phyloP scores from a whole-genome alignment of 2,797 vertebrate genomes.

The Peromyscus attwateri region DNA sequence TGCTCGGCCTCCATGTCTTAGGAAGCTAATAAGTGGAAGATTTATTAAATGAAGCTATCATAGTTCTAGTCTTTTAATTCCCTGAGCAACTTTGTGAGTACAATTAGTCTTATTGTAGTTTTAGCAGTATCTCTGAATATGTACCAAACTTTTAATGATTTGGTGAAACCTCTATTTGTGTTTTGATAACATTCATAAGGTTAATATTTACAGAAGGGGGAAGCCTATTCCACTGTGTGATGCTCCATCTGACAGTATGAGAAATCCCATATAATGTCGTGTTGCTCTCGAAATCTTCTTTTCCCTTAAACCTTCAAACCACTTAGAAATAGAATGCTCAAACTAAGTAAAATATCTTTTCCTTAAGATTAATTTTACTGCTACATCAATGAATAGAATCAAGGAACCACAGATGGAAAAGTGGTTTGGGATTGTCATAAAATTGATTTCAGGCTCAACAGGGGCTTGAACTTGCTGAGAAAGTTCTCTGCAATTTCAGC shows the following conservation, averaged over 20 bases:
- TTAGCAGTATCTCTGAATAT: neutral
- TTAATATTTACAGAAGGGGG: constrained; percentile 9
- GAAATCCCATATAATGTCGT: neutral
- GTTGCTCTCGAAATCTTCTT: constrained; percentile 8
- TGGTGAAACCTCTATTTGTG: neutral
- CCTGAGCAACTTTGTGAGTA: neutral
- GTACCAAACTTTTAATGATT: neutral
- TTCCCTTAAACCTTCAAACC: constrained; percentile 44
- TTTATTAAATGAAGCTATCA: neutral
- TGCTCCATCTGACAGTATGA: neutral
- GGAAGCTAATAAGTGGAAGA: neutral
- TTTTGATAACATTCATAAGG: constrained; percentile 13
- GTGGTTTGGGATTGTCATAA: constrained; percentile 74
- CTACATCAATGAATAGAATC: constrained; percentile 47
- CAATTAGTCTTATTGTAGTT: neutral
- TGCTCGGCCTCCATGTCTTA: constrained; percentile 14
- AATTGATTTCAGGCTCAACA: constrained; percentile 75
- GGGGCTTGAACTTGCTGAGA: constrained; percentile 68
- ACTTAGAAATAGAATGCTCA: constrained; percentile 44
- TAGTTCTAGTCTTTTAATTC: neutral
- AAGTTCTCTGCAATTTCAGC: constrained; percentile 76
- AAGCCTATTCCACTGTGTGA: neutral
- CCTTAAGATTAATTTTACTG: constrained; percentile 71
- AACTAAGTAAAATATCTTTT: constrained; percentile 64
- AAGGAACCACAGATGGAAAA: constrained; percentile 63